Base-by-base conservation (phyloP, 1,140 invertebrate genomes). In the Drosophila busckii region DNA sequence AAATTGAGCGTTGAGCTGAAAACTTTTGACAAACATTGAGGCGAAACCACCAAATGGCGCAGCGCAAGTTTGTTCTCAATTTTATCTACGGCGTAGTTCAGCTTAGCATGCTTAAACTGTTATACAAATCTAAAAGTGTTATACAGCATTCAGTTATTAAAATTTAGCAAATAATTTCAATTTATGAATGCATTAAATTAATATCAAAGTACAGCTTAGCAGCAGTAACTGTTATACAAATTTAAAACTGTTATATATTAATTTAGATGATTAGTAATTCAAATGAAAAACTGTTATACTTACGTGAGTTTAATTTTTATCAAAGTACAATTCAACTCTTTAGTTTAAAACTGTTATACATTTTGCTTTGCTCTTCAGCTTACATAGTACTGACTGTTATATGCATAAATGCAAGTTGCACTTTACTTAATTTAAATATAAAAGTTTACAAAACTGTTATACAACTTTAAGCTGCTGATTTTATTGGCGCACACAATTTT, bases 1-100 rank as follows among this genome's bases (percentile, higher is more conserved):
- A 61, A 55, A 61, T 46, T 55, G 38, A 60, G 49, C 44, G 40
- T 52, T 55, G 52, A 41, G n/a, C n/a, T 42, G 32, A 55, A 55
- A 61, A 26, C 45, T 55, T 48, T 45, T 42, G 22, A 20, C 22
- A 61, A 55, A 45, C 58, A 54, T 60, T 44, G 42, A 60, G 40
- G 35, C 45, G n/a, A n/a, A n/a, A 32, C 8, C 15, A 60, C 40
- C 8, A 38, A 45, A 54, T 15, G n/a, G 22, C 10, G n/a, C 29
- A 28, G 37, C 34, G 6, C 6, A 8, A 3, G 13, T 6, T 35
- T 8, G 8, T 6, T 12, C 5, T 3, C 4, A 8, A 23, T 38
- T 38, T 3, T 9, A 12, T 16, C 10, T n/a, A 28, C 15, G 2
- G 15, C 16, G 16, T 15, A 26, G 6, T n/a, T n/a, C n/a, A 10